Conservation (phyloP, 2,113 vertebrate species). For the Lagopus muta region DNA sequence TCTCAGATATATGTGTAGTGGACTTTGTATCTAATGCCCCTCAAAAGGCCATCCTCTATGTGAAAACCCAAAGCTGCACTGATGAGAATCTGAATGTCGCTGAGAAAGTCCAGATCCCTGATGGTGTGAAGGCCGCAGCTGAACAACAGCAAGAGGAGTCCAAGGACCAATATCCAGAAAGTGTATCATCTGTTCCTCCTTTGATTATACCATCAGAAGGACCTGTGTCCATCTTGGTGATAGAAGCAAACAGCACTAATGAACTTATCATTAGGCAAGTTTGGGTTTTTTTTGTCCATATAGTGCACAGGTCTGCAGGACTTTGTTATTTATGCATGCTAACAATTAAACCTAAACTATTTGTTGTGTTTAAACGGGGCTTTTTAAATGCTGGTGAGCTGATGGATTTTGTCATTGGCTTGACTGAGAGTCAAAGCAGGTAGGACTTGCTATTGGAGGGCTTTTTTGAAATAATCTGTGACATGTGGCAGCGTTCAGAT, state of each 20-base stretch:
- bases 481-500: neutral
- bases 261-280: constrained; percentile 88
- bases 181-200: constrained; percentile 73
- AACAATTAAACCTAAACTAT: neutral
- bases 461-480: neutral
- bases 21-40: constrained; percentile 84
- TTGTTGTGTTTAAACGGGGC: neutral
- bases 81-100: constrained; percentile 74
- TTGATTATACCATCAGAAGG: constrained; percentile 81
- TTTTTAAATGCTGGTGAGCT: neutral
- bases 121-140: constrained; percentile 46
- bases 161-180: constrained; percentile 45
- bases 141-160: constrained; percentile 64
- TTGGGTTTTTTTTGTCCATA: neutral
- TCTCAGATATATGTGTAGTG: constrained; percentile 85
- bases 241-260: constrained; percentile 84
- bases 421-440: neutral
- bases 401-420: neutral
- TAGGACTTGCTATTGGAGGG: neutral
- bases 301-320: neutral
- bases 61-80: constrained; percentile 62
- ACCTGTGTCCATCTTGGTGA: constrained; percentile 88
- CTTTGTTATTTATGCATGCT: neutral
- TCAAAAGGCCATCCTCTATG: constrained; percentile 89
- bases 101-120: constrained; percentile 13